Percentiles rank a stretch among this genome's conserved stretches.
Conservation (phyloP, 2,888 invertebrate genomes). For the Drepanosiphum platanoidis region DNA sequence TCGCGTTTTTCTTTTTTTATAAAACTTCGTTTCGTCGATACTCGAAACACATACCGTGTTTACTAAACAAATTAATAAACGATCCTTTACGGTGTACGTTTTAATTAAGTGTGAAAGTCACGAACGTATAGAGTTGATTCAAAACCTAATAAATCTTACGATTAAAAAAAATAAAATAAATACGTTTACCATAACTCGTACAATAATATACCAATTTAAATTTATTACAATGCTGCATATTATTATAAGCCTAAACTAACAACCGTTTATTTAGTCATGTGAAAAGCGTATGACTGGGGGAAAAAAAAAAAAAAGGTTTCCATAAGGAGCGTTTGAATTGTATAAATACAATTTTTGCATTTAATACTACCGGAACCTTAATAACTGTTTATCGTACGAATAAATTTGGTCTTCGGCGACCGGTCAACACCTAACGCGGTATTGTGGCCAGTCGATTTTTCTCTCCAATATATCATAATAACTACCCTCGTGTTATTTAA, state of each 20-base stretch:
- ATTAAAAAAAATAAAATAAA: constrained; percentile 18
- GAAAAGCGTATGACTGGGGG: not conserved
- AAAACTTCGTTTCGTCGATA: constrained; percentile 2
- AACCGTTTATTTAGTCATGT: constrained; percentile 27
- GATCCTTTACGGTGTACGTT: not conserved
- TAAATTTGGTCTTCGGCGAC: not conserved
- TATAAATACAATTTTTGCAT: not conserved
- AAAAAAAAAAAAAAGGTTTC: constrained; percentile 29
- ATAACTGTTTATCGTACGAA: too few relatives aligned
- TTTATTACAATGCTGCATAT: not conserved
- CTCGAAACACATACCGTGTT: not conserved
- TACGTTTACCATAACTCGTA: constrained; percentile 36
- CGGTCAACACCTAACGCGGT: not conserved
- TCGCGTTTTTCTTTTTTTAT: constrained; percentile 21
- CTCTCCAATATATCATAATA: constrained; percentile 7
- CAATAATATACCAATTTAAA: constrained; percentile 40
- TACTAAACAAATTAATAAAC: constrained; percentile 24
- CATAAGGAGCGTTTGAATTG: not conserved
- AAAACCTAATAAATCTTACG: constrained; percentile 39
- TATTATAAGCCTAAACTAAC: constrained; percentile 30
- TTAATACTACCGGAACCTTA: too few relatives aligned
- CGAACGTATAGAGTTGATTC: not conserved
- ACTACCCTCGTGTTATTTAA: not conserved
- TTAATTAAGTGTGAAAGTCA: constrained; percentile 5
- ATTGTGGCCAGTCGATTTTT: not conserved